Evolutionary conservation across 2,888 invertebrate species (phyloP).

Genomic region (Leptinotarsa tumamoca): DNA sequence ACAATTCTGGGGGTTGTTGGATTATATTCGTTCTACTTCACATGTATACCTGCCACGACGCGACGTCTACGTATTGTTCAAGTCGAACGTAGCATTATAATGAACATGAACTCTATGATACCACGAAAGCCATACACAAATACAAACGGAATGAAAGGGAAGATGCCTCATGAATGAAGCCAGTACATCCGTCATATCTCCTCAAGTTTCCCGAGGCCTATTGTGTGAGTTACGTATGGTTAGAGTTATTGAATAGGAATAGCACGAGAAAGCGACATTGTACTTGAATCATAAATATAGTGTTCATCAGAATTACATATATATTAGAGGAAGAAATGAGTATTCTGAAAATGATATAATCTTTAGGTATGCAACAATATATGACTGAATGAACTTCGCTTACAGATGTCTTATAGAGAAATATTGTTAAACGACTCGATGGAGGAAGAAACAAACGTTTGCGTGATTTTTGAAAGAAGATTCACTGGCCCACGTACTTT

Average conservation of each 20-base stretch:
- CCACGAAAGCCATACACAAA: constrained; percentile 11
- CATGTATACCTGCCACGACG: not conserved
- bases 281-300: not conserved
- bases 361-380: no score
- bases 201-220: not conserved
- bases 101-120: constrained; percentile 13
- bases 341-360: no score
- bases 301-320: not conserved
- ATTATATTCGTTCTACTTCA: not conserved
- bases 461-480: no score
- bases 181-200: constrained; percentile 12
- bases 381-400: no score
- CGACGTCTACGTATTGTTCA: not conserved
- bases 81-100: not conserved
- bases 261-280: not conserved
- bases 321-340: no score
- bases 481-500: no score
- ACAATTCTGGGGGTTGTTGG: not conserved
- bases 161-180: not conserved
- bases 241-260: not conserved
- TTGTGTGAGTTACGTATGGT: not conserved
- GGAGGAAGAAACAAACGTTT: no score
- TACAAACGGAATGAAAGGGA: not conserved
- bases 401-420: no score
- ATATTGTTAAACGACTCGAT: no score